Base-by-base conservation (phyloP, 2,113 vertebrate genomes). In the Notarius quadriscutis region DNA sequence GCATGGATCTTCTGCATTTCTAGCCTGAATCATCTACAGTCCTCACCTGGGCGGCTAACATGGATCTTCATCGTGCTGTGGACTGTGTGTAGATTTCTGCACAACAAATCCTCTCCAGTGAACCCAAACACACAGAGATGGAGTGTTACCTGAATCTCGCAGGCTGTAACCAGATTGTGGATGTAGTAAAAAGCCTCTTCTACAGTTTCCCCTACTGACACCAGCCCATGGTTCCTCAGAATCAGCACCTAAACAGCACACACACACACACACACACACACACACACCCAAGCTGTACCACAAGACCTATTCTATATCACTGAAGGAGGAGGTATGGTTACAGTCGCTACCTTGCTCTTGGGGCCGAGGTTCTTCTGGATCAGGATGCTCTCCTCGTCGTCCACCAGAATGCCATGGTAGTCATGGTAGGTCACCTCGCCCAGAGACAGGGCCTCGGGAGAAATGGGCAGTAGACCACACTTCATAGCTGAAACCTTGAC, bases 181-280 rank as follows among this genome's bases (percentile, higher is more conserved):
- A 98, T 97, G 88, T 99, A 98, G 93, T 97, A 98, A 92, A 99
- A 99, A 71, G 98, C 98, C 90, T 99, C 98, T 91, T 99, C 98
- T 50, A 99, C 95, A 0, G 97, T 99, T 94, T 97, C 97, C 12
- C 98, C 98, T 12, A 98, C 94, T 0, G 97, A 95, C 58, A 99
- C 96, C 25, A 99, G 94, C 55, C 98, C 98, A 2, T 99, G 98
- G 84, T 99, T 99, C 91, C 98, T 96, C 69, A 99, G 96, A 91
- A 99, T 97, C 72, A 99, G 96, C 79, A 98, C 98, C 98, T 99
- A 86, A 9, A 60, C 72, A 69, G 55, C n/a, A 63, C 51, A 63
- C 10, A 82, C 75, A 88, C 11, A 77, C 27, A 62, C 30, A 71
- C 7, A 75, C 48, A 86, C 65, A 63, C n/a, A 63, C 51, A 63